Conservation (phyloP, 2,888 invertebrate species). For the Leptopterna dolabrata region DNA sequence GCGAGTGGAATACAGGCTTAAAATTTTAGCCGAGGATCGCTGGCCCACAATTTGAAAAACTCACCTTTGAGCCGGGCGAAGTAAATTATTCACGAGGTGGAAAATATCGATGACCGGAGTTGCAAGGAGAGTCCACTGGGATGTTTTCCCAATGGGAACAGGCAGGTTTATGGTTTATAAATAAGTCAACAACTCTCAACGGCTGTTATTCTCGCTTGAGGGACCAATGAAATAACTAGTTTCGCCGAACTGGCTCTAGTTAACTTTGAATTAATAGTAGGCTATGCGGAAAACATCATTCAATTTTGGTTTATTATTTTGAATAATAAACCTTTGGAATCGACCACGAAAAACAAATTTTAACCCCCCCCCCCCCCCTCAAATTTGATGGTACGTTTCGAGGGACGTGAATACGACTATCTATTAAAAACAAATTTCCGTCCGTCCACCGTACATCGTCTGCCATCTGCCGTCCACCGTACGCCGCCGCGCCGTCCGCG, state of each 20-base stretch:
- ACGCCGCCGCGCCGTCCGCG: too few relatives aligned
- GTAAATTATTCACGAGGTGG: background rate
- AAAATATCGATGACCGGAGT: slow-evolving; percentile 1
- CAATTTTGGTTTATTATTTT: too few relatives aligned
- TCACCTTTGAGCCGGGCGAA: background rate
- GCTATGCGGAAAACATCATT: too few relatives aligned
- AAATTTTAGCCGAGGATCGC: background rate
- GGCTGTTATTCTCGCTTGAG: background rate
- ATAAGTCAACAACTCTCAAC: background rate
- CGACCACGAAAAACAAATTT: too few relatives aligned
- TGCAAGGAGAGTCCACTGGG: slow-evolving; percentile 6
- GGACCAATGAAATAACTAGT: background rate
- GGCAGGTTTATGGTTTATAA: slow-evolving; percentile 7
- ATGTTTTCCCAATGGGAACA: background rate
- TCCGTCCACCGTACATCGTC: too few relatives aligned
- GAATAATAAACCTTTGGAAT: too few relatives aligned
- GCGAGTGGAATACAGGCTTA: background rate
- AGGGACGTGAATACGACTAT: too few relatives aligned
- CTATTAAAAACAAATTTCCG: too few relatives aligned
- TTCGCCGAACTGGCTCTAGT: background rate
- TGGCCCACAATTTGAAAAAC: background rate
- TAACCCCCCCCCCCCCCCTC: too few relatives aligned
- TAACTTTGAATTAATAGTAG: background rate
- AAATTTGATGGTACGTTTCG: too few relatives aligned
- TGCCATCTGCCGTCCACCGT: too few relatives aligned